Evolutionary conservation across 2,888 invertebrate species (phyloP).

Genomic region (Drosophila rellima): DNA sequence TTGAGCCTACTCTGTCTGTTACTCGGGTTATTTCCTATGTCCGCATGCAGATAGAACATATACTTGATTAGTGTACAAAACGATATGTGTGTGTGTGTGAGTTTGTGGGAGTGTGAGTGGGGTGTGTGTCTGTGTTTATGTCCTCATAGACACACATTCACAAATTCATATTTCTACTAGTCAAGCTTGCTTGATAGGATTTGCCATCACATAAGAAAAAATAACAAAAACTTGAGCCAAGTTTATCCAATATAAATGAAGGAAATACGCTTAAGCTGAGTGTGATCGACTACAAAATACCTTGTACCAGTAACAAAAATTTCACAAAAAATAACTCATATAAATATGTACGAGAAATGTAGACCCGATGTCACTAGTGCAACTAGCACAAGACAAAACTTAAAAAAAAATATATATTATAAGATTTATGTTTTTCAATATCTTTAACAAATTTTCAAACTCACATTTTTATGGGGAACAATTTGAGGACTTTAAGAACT

Average conservation of each 20-base stretch:
- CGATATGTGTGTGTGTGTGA: neutral
- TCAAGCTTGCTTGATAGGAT: neutral
- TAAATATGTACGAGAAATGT: no score
- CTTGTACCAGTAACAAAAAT: neutral
- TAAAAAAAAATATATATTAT: no score
- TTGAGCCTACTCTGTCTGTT: conserved; percentile 20
- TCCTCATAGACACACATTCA: neutral
- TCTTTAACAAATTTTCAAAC: no score
- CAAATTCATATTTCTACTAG: neutral
- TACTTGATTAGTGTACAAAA: conserved; percentile 1
- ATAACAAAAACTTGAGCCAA: neutral
- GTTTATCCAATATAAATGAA: neutral
- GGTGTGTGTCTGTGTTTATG: neutral
- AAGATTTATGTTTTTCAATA: no score
- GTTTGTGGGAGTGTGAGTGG: neutral
- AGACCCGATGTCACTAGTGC: no score
- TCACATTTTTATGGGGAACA: no score
- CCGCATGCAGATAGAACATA: conserved; percentile 1
- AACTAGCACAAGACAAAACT: no score
- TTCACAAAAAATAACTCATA: neutral
- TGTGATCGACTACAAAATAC: neutral
- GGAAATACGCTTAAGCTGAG: neutral
- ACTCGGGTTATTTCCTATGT: conserved; percentile 29
- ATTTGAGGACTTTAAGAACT: neutral
- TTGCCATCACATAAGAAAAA: neutral